phyloP scores from a whole-genome alignment of 2,797 vertebrate genomes.

The Pseudotriccus pelzelni region DNA sequence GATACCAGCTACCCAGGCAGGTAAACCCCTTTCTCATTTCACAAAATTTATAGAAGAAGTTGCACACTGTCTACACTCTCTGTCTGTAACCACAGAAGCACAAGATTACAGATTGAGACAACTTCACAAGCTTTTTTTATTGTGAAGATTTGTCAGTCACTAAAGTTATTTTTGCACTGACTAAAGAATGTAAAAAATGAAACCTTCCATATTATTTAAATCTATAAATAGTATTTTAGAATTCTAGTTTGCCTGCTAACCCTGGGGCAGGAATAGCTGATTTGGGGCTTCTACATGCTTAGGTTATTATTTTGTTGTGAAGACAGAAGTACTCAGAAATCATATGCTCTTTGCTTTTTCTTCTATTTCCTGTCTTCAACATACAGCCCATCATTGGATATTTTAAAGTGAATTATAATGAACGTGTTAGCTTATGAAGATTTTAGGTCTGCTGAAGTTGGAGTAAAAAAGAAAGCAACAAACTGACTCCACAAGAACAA shows the following conservation, averaged over 20 bases:
- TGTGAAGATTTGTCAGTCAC: neutral
- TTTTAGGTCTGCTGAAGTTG: neutral
- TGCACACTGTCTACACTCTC: neutral
- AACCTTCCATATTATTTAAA: conserved; percentile 11
- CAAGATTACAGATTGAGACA: neutral
- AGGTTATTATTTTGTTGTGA: conserved; percentile 31
- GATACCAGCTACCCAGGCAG: neutral
- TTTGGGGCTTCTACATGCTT: neutral
- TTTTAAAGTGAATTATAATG: conserved; percentile 25
- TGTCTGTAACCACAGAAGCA: neutral
- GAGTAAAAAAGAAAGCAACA: neutral
- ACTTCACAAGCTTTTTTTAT: neutral
- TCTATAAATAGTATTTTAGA: neutral
- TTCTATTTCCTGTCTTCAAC: conserved; percentile 17
- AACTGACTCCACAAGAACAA: neutral
- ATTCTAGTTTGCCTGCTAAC: neutral
- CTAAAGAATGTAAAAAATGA: conserved; percentile 8
- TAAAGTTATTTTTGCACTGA: neutral
- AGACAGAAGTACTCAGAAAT: conserved; percentile 3
- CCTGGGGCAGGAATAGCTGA: neutral
- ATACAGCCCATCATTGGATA: neutral
- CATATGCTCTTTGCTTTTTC: neutral
- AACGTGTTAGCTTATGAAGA: conserved; percentile 1
- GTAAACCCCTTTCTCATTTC: neutral
- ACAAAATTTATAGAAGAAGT: neutral